phyloP scores from a whole-genome alignment of 2,113 vertebrate species.

The Centropristis striata region DNA sequence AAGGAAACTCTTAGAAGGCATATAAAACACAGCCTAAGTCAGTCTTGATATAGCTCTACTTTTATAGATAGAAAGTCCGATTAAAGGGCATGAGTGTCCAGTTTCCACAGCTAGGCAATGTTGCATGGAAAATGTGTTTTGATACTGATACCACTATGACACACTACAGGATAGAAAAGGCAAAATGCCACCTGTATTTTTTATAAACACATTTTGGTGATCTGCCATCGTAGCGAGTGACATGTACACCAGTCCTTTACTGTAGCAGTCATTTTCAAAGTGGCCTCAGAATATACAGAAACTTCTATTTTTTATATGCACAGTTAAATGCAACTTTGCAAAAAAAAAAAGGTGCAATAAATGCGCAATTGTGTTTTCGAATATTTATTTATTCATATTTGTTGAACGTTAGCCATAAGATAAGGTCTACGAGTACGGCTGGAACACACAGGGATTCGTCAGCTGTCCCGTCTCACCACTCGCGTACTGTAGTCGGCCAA shows the following conservation, averaged over 20 bases:
- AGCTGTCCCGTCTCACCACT: slow-evolving; percentile 59
- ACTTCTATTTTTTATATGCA: background rate
- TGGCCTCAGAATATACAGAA: background rate
- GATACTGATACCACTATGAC: slow-evolving; percentile 54
- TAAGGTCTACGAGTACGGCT: slow-evolving; percentile 1
- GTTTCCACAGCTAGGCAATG: slow-evolving; percentile 35
- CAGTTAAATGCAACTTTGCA: background rate
- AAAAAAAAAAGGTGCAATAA: background rate
- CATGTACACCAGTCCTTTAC: background rate
- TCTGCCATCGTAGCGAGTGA: slow-evolving; percentile 3
- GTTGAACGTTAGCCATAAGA: slow-evolving; percentile 43
- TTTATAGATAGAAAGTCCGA: slow-evolving; percentile 65
- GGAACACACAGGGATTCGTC: slow-evolving; percentile 52
- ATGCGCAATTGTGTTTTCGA: background rate
- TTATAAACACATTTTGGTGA: slow-evolving; percentile 56
- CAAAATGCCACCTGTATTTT: slow-evolving; percentile 66
- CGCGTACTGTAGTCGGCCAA: slow-evolving; percentile 54
- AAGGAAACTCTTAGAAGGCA: slow-evolving; percentile 33
- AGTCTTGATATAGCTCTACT: slow-evolving; percentile 56
- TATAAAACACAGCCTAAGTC: slow-evolving; percentile 23
- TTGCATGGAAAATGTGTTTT: slow-evolving; percentile 59
- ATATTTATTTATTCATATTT: slow-evolving; percentile 4
- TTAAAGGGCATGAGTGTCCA: slow-evolving; percentile 51
- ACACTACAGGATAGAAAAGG: slow-evolving; percentile 38
- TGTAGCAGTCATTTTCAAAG: background rate